phyloP scores from a whole-genome alignment of 2,888 invertebrate species.

The Macropis europaea region DNA sequence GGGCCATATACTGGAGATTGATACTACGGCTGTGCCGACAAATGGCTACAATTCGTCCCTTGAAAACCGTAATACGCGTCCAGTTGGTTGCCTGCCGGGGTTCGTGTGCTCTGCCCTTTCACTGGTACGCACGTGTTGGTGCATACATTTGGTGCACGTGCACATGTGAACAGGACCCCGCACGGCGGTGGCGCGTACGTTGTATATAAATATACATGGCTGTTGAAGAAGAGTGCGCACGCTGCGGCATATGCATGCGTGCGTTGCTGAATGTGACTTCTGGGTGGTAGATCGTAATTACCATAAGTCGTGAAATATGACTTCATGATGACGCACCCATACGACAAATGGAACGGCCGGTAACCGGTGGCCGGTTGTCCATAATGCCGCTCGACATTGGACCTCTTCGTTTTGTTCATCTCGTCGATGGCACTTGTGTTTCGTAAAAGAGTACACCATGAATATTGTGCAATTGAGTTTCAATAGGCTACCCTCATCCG shows the following conservation, averaged over 20 bases:
- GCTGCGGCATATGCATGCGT: conserved; percentile 29
- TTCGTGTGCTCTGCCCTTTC: conserved; percentile 2
- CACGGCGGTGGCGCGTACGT: no score
- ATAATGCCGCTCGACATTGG: conserved; percentile 61
- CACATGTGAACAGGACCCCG: neutral
- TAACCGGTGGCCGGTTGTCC: conserved; percentile 44
- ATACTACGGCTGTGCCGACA: conserved; percentile 60
- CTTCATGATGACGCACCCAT: conserved; percentile 74
- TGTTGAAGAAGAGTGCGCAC: conserved; percentile 59
- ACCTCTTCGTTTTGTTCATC: conserved; percentile 38
- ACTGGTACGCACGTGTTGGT: neutral
- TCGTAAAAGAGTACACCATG: conserved; percentile 20
- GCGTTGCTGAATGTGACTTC: conserved; percentile 56
- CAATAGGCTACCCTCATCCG: no score
- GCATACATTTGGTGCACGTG: conserved; percentile 13
- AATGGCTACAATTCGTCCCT: conserved; percentile 66
- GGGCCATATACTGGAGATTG: conserved; percentile 57
- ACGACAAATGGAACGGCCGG: conserved; percentile 74
- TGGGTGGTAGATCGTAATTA: conserved; percentile 77
- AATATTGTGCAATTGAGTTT: neutral
- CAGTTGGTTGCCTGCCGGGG: conserved; percentile 28
- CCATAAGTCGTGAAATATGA: conserved; percentile 78
- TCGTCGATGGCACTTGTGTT: conserved; percentile 14
- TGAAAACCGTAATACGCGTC: conserved; percentile 69
- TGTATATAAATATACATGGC: conserved; percentile 37